Conservation (phyloP, 2,888 invertebrate genomes). For the Synergus umbraculus region DNA sequence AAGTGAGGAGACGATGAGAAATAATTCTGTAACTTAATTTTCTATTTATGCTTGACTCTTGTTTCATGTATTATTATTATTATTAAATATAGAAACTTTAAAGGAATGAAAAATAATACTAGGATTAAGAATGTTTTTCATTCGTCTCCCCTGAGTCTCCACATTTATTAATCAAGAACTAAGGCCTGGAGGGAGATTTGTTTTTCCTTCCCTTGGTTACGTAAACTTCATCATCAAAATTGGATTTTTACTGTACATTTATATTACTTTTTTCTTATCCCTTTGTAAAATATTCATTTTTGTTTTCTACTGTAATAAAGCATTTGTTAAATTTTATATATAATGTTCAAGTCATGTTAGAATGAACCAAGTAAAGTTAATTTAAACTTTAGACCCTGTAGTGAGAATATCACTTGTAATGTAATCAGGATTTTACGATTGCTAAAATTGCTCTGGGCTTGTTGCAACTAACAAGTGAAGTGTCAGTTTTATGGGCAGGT, state of each 20-base stretch:
- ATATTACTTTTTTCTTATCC: background rate
- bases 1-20: background rate
- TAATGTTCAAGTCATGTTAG: no score
- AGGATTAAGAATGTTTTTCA: background rate
- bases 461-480: slow-evolving; percentile 14
- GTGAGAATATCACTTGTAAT: slow-evolving; percentile 18
- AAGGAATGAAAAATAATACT: background rate
- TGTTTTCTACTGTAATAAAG: background rate
- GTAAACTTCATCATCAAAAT: background rate
- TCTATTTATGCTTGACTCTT: background rate
- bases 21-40: background rate
- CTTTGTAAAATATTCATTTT: no score
- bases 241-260: background rate
- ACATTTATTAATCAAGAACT: background rate
- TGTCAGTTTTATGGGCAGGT: slow-evolving; percentile 28
- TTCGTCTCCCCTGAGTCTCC: background rate
- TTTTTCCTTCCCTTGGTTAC: background rate
- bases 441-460: slow-evolving; percentile 22
- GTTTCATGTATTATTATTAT: background rate
- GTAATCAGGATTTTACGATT: slow-evolving; percentile 11
- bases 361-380: background rate
- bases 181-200: background rate
- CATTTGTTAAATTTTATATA: background rate
- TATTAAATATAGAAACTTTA: background rate
- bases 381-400: background rate